Conservation (phyloP, 2,113 vertebrate genomes). For the Pavo muticus region DNA sequence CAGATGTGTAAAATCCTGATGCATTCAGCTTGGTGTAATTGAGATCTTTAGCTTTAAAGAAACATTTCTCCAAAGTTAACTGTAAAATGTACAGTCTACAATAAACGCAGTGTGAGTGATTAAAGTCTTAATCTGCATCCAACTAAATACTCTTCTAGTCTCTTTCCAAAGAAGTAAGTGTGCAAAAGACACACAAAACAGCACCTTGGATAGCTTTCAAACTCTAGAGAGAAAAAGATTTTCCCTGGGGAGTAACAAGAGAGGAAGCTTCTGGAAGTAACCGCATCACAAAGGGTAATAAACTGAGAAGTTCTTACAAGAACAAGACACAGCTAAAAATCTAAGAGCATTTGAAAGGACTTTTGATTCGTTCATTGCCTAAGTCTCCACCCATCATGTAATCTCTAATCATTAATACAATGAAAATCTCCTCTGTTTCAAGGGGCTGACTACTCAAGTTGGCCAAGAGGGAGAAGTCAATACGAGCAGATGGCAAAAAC, state of each 20-base stretch:
- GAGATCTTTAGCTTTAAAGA: not conserved
- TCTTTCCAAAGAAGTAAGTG: not conserved
- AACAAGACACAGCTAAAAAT: not conserved
- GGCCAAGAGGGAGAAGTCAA: not conserved
- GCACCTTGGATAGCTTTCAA: not conserved
- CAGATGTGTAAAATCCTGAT: not conserved
- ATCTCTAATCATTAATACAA: constrained; percentile 23
- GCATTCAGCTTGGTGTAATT: not conserved
- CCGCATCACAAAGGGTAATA: not conserved
- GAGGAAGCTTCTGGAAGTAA: constrained; percentile 7
- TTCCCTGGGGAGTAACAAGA: not conserved
- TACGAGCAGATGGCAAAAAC: constrained; percentile 50
- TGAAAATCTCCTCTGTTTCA: not conserved
- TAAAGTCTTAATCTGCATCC: not conserved
- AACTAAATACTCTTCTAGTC: not conserved
- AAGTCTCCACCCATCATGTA: not conserved
- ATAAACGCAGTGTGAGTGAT: not conserved
- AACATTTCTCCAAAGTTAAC: not conserved
- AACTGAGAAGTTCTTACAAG: not conserved
- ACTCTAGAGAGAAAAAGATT: not conserved
- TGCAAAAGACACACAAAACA: not conserved
- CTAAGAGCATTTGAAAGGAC: constrained; percentile 10
- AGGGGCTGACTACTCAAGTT: constrained; percentile 26
- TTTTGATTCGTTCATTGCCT: not conserved
- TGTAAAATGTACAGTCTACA: not conserved